These are phyloP conservation scores for Sciurus carolinensis DNA, from an alignment of 2,797 vertebrate genomes.

Conservation along the genomic window DNA sequence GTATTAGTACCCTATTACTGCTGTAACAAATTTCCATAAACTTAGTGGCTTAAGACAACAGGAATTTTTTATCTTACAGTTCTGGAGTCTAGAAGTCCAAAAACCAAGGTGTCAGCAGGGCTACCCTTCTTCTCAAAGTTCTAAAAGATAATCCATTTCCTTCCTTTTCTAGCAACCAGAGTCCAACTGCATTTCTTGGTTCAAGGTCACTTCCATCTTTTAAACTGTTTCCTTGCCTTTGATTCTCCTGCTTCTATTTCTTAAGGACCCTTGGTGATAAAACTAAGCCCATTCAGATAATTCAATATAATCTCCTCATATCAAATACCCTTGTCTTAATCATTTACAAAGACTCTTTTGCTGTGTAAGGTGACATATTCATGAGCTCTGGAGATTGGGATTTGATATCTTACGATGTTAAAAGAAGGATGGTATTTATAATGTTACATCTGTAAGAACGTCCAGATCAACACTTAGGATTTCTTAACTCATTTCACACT, in stretches of 20 bases:
- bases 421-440: not conserved
- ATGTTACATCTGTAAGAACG: not conserved
- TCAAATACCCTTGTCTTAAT: not conserved
- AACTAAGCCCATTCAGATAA: not conserved
- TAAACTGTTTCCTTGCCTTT: not conserved
- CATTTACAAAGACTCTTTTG: not conserved
- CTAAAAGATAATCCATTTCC: not conserved
- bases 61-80: not conserved
- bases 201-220: not conserved
- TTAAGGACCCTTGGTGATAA: not conserved
- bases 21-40: not conserved
- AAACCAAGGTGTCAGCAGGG: not conserved
- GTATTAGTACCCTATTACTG: not conserved
- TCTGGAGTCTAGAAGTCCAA: not conserved
- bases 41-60: not conserved
- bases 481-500: not conserved
- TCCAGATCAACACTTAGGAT: not conserved
- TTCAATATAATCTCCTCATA: not conserved
- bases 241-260: not conserved
- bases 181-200: not conserved
- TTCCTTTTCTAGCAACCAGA: not conserved
- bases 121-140: not conserved
- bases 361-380: not conserved
- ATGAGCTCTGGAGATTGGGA: not conserved
- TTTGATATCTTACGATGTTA: not conserved